Evolutionary conservation across 2,797 vertebrate genomes (phyloP).

Genomic region (Brachyalestes nurse): DNA sequence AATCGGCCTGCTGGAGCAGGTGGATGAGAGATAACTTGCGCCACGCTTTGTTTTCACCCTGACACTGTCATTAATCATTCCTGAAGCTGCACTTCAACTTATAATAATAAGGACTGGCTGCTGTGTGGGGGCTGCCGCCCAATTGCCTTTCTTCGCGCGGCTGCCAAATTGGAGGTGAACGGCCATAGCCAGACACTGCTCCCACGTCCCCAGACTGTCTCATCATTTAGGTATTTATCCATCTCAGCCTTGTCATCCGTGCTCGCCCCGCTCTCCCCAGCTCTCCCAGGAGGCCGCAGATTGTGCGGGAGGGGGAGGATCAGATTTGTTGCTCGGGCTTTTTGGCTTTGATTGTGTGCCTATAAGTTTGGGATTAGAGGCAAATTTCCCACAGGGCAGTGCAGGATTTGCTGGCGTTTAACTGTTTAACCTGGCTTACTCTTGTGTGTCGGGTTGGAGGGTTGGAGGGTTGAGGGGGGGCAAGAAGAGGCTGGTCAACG

Average conservation of each 20-base stretch:
- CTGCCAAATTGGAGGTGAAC: constrained; percentile 99
- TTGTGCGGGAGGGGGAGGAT: constrained; percentile 89
- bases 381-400: constrained; percentile 99
- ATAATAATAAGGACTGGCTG: constrained; percentile 99
- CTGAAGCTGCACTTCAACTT: constrained; percentile 98
- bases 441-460: constrained; percentile 69
- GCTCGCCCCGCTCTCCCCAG: constrained; percentile 89
- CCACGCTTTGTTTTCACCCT: constrained; percentile 96
- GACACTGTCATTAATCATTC: constrained; percentile 99
- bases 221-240: constrained; percentile 99
- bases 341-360: constrained; percentile 99
- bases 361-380: constrained; percentile 99
- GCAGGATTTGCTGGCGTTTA: constrained; percentile 99
- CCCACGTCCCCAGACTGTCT: constrained; percentile 97
- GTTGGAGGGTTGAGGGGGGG: constrained; percentile 51
- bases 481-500: constrained; percentile 91
- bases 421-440: constrained; percentile 99
- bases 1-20: constrained; percentile 93
- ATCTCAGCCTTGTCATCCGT: constrained; percentile 92
- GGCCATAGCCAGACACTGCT: constrained; percentile 94
- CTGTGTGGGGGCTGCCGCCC: constrained; percentile 91
- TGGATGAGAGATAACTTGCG: constrained; percentile 99
- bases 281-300: constrained; percentile 93
- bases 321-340: constrained; percentile 99
- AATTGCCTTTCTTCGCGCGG: constrained; percentile 97